Conservation (phyloP, 2,113 vertebrate genomes). For the Tetraodon nigroviridis region DNA sequence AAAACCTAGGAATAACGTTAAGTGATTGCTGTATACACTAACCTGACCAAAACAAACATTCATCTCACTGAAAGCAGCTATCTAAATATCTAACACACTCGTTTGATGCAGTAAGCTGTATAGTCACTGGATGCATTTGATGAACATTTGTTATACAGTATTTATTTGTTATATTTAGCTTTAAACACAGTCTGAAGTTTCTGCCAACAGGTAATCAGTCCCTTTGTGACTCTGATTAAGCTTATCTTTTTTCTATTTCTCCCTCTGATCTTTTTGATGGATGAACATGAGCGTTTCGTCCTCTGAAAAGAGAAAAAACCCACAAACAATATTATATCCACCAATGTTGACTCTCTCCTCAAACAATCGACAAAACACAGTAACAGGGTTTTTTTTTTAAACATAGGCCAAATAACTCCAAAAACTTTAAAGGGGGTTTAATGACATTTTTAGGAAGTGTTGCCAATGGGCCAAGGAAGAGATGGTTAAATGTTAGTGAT, state of each 20-base stretch:
- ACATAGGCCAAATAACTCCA: too few species aligned
- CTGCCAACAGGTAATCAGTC: constrained; percentile 70
- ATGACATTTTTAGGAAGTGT: too few species aligned
- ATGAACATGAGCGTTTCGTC: constrained; percentile 47
- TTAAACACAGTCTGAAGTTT: constrained; percentile 61
- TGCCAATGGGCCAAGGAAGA: too few species aligned
- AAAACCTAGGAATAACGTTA: constrained; percentile 15
- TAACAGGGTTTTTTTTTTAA: too few species aligned
- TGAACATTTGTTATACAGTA: constrained; percentile 26
- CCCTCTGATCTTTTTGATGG: constrained; percentile 41
- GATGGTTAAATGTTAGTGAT: too few species aligned
- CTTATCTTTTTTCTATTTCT: constrained; percentile 55
- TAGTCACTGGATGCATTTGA: constrained; percentile 18
- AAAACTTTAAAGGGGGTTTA: too few species aligned
- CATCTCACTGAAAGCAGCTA: background rate
- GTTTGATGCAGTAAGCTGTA: constrained; percentile 8
- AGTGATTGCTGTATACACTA: constrained; percentile 18
- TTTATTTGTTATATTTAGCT: background rate
- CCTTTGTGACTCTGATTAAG: constrained; percentile 48
- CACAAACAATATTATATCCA: background rate
- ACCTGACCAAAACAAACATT: constrained; percentile 38
- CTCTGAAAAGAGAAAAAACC: constrained; percentile 52
- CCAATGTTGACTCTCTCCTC: too few species aligned
- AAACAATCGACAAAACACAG: too few species aligned
- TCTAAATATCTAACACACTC: constrained; percentile 6